Evolutionary conservation across 2,888 invertebrate genomes (phyloP), one percentile per base, ranked within the genome.

Genomic region (Cataglyphis rosenhaueri): DNA sequence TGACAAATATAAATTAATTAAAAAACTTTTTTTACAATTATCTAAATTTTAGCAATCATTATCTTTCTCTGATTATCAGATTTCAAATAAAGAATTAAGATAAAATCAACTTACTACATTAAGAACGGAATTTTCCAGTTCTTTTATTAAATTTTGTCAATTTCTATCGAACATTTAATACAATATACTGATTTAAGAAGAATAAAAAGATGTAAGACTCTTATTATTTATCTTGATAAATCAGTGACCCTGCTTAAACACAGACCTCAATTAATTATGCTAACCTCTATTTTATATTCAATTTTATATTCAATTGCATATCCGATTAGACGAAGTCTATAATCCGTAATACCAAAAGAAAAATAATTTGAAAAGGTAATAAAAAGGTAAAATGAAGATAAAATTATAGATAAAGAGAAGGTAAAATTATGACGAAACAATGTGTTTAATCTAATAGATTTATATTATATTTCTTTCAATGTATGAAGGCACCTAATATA

Each of bases 401-500:
- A 25, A 25, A 25, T 25, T 25, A 25, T 25, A 25, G 25, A 25
- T 25, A 25, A 25, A 25, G 1, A 1, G 25, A 25, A 25, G 25
- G 25, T 9, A 9, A 59, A 61, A 8, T 71, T 70, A 25, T 25
- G 18, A 32, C 3, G 18, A 61, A 41, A 38, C 9, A 8, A 44
- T 6, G 18, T 38, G 55, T 55, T 64, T 55, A 64, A 12, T 65
- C 35, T 75, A 25, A 55, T 66, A 66, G 18, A 66, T 52, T 52
- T 52, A 52, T 55, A 9, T 32, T 66, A 55, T 76, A 66, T 76
- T 21, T 76, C 48, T 82, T 44, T 4, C 65, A 25, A 35, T 75
- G 12, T 48, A 6, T 55, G 15, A 76, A 76, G 55, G 68, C 76
- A 76, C 55, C 68, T 68, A 76, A 65, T 76, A 57, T 52, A 57